Percentiles rank a stretch among this genome's conserved stretches.
phyloP scores from a whole-genome alignment of 2,113 vertebrate species.

The Marcusenius ussheri region DNA sequence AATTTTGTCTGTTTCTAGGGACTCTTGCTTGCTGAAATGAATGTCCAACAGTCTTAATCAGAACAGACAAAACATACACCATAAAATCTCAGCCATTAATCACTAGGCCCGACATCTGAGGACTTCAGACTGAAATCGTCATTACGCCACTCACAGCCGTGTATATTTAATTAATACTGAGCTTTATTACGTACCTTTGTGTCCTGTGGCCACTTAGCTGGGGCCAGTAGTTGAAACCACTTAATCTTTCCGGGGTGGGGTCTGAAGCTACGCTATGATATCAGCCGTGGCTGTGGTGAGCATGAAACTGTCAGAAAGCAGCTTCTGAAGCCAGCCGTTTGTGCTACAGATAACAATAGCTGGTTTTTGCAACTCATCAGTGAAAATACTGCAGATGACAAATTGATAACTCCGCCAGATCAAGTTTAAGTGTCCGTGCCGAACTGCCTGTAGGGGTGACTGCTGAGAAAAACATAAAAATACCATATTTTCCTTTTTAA shows the following conservation, averaged over 20 bases:
- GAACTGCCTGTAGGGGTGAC: neutral
- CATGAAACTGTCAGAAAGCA: neutral
- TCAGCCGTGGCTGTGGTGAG: neutral
- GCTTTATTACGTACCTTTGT: neutral
- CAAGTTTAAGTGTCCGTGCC: neutral
- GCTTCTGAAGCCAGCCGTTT: neutral
- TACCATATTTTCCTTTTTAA: neutral
- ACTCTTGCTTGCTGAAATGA: neutral
- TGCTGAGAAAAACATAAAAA: neutral
- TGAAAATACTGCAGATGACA: neutral
- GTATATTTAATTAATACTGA: neutral
- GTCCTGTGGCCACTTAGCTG: neutral
- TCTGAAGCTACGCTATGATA: neutral
- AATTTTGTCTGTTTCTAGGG: neutral
- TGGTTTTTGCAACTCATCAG: neutral
- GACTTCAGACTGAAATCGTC: neutral
- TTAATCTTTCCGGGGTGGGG: neutral
- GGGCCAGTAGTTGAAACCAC: neutral
- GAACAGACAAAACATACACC: neutral
- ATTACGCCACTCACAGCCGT: neutral
- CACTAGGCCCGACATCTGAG: neutral
- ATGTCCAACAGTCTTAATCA: neutral
- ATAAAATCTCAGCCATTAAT: neutral
- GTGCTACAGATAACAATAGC: neutral
- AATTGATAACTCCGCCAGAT: constrained; percentile 15